Conservation (phyloP, 2,113 vertebrate species). For the Indicator indicator region DNA sequence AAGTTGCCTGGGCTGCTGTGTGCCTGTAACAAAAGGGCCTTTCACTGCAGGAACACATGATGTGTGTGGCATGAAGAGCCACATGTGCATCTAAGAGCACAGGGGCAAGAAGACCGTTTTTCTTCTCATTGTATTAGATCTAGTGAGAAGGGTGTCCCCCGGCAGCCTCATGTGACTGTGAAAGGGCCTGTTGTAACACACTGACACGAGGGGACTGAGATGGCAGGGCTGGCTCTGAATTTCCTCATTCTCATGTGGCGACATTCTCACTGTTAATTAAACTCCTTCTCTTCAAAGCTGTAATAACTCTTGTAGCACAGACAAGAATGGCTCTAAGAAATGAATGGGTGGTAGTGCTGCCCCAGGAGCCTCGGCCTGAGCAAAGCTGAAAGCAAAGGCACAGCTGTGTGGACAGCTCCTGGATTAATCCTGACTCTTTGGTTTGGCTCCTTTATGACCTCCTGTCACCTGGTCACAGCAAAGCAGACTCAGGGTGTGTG, state of each 20-base stretch:
- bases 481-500: not conserved
- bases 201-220: not conserved
- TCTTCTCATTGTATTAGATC: slow-evolving; percentile 63
- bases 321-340: not conserved
- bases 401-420: not conserved
- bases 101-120: slow-evolving; percentile 68
- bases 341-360: not conserved
- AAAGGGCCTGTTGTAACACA: slow-evolving; percentile 62
- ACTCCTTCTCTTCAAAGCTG: not conserved
- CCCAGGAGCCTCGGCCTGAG: slow-evolving; percentile 2
- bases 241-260: not conserved
- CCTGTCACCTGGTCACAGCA: not conserved
- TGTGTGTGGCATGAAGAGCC: slow-evolving; percentile 65
- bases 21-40: slow-evolving; percentile 37
- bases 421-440: not conserved
- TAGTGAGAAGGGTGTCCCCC: slow-evolving; percentile 56
- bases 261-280: not conserved
- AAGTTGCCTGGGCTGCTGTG: slow-evolving; percentile 57
- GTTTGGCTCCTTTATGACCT: not conserved
- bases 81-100: slow-evolving; percentile 71
- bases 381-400: not conserved
- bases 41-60: slow-evolving; percentile 69
- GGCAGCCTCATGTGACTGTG: slow-evolving; percentile 56
- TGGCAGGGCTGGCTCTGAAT: slow-evolving; percentile 2
- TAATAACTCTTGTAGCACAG: slow-evolving; percentile 1